Base-by-base conservation (phyloP, 2,888 invertebrate species). In the Patella pellucida region DNA sequence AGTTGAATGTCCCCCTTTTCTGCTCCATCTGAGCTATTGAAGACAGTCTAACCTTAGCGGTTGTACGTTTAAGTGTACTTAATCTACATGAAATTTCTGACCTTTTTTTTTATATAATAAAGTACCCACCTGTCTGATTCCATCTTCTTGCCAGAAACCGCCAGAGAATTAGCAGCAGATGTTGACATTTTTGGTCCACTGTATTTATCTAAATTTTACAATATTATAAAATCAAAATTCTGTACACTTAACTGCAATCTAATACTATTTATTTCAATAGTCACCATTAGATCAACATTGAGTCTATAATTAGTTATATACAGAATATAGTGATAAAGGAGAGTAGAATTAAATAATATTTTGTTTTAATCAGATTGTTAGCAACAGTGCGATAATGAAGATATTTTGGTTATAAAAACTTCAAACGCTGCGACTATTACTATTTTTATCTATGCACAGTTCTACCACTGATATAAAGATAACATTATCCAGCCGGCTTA, bases 131-230 rank as follows among this genome's bases (percentile, higher is more conserved):
- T 93, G n/a, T 94, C 94, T 82, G 94, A 94, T 67, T 95, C 95
- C 75, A 92, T 90, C 84, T 94, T 94, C 78, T 94, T 94, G 80
- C 94, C 94, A 84, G 93, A 94, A 82, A 94, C 93, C 19, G 94
- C 93, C 72, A 96, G 92, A 76, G 94, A 92, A 89, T 95, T 96
- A 41, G 94, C 94, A 0, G 95, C 94, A 77, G 94, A 94, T 50
- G 93, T 93, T 2, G 94, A 93, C 77, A 94, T 90, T 3, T 88
- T 84, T 0, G 94, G 94, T 0, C 93, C 93, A 88, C 95, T 95
- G 89, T 96, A 96, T 88, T 94, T 94, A 78, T 96, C 87, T 87
- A 76, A 19, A 83, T 84, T 16, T 76, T 9, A 71, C 52, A 19
- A 0, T 41, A 9, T 5, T 1, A 41, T 41, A 9, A 7, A 1